Percentiles rank a stretch among this genome's conserved stretches.
Conservation (phyloP, 2,888 invertebrate genomes). For the Thymelicus acteon region DNA sequence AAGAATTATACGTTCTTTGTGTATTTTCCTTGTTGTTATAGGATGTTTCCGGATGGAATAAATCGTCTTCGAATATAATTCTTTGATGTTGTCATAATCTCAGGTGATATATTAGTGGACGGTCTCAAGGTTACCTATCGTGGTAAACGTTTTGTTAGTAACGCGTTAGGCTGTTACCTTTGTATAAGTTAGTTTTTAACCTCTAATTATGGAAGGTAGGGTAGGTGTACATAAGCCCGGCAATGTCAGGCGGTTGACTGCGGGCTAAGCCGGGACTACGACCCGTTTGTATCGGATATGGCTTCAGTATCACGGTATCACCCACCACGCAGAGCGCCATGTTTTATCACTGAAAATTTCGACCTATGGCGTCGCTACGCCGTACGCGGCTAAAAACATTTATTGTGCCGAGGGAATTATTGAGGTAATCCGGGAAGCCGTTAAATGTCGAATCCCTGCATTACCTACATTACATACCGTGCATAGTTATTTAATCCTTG, state of each 20-base stretch:
- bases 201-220: constrained; percentile 58
- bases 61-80: constrained; percentile 48
- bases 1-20: constrained; percentile 66
- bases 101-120: constrained; percentile 41
- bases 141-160: constrained; percentile 34
- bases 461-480: constrained; percentile 80
- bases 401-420: constrained; percentile 78
- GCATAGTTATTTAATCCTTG: constrained; percentile 80
- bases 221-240: constrained; percentile 55
- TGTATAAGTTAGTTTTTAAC: constrained; percentile 46
- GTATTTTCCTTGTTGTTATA: constrained; percentile 58
- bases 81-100: constrained; percentile 44
- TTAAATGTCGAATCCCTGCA: constrained; percentile 79
- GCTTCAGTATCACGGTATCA: constrained; percentile 62
- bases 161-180: constrained; percentile 38
- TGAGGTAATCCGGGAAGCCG: constrained; percentile 82
- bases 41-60: constrained; percentile 60
- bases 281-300: constrained; percentile 61
- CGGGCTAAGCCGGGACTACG: constrained; percentile 63
- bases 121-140: constrained; percentile 13
- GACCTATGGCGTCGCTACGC: constrained; percentile 50
- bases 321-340: constrained; percentile 57
- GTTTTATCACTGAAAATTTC: constrained; percentile 54
- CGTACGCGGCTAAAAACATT: constrained; percentile 72
- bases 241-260: constrained; percentile 66